These are phyloP conservation scores for Habropoda laboriosa DNA, from an alignment of 1,140 invertebrate genomes.

Conservation along the genomic window DNA sequence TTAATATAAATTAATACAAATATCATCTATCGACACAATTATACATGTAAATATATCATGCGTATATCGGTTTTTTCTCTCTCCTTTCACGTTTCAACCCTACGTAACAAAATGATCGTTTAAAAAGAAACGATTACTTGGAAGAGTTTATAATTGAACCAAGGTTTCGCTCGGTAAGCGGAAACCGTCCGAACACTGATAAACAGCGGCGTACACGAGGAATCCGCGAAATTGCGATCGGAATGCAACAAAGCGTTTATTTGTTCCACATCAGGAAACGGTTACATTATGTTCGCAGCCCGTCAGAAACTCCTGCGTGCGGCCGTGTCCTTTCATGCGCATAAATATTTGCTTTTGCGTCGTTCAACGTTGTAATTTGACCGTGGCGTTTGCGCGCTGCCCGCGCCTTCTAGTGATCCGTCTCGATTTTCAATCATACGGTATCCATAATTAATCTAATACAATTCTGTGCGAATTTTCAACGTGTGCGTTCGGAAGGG, in stretches of 20 bases:
- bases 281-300: conserved; percentile 13
- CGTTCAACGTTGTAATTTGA: neutral
- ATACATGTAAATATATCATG: no score
- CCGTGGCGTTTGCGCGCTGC: neutral
- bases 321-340: conserved; percentile 9
- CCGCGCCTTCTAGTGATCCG: neutral
- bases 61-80: no score
- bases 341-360: conserved; percentile 23
- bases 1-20: no score
- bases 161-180: neutral
- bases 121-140: neutral
- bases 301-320: neutral
- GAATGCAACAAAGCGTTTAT: conserved; percentile 36
- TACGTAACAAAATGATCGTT: neutral
- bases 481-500: no score
- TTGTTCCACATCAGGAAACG: conserved; percentile 19
- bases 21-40: no score
- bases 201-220: neutral
- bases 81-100: no score
- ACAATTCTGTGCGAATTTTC: no score
- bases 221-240: conserved; percentile 31
- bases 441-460: neutral
- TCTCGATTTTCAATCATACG: neutral
- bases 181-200: neutral
- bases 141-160: neutral